Evolutionary conservation across 2,888 invertebrate genomes (phyloP), one percentile per base, ranked within the genome.

Genomic region (Tipula unca): DNA sequence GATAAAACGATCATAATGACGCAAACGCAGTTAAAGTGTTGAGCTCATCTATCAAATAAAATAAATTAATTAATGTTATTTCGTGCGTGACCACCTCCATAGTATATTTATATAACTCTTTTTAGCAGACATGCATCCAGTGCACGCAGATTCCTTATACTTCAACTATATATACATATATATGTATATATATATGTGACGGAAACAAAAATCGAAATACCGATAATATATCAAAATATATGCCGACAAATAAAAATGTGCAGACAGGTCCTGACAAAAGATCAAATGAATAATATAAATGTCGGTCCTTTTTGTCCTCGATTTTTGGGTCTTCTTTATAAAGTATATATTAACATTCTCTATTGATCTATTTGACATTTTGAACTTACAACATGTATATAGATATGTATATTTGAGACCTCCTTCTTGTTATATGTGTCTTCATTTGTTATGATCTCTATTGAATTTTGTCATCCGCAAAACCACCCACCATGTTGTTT

Each of bases 191-290:
- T 10, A 13, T 13, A 39, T 39, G 39, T 17, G 69, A 69, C 10
- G 69, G 69, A 69, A 69, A 25, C 25, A 25, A 69, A 32, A 32
- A 32, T 32, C 32, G 32, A 32, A 3, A 32, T 32, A 32, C 1
- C 25, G 8, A 69, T n/a, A n/a, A 69, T 69, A 69, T 69, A 69
- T 69, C 25, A 25, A 69, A 69, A 32, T 6, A 69, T 69, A 25
- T 25, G 69, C 69, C 69, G 69, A 69, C 69, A 69, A 69, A 69
- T 69, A 69, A 25, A 69, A 25, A 87, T 87, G 88, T 88, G 88
- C 87, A 88, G 88, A 88, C 88, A 88, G 87, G 87, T 87, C 86
- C 86, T 87, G 86, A 88, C 69, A 69, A 69, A 69, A 69, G 69
- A 69, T 69, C 69, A 69, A 69, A 69, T 69, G 25, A 69, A 48